Conservation (phyloP, 2,888 invertebrate genomes). For the Andrena camellia region DNA sequence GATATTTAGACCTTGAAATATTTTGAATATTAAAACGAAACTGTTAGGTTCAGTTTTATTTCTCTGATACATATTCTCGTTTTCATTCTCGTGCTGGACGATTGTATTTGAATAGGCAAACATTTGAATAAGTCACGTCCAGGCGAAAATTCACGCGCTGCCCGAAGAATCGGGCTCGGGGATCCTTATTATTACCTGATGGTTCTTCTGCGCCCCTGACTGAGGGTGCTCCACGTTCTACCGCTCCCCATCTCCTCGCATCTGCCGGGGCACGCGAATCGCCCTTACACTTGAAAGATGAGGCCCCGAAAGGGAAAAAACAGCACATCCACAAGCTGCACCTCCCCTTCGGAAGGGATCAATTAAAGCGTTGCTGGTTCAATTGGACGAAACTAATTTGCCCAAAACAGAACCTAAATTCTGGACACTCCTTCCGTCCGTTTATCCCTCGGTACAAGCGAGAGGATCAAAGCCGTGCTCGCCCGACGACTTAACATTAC, state of each 20-base stretch:
- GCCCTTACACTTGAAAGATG: conserved; percentile 57
- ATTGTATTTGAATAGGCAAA: conserved; percentile 40
- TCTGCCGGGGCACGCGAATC: conserved; percentile 80
- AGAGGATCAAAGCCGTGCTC: conserved; percentile 23
- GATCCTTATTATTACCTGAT: conserved; percentile 78
- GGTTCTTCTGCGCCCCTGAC: conserved; percentile 67
- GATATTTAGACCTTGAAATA: no score
- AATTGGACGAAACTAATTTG: conserved; percentile 50
- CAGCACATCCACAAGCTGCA: conserved; percentile 39
- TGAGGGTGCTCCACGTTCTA: conserved; percentile 44
- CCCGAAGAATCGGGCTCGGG: conserved; percentile 62
- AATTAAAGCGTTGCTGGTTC: conserved; percentile 42
- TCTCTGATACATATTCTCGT: no score
- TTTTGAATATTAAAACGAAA: no score
- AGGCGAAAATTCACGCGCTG: conserved; percentile 54
- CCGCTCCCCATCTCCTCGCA: conserved; percentile 68
- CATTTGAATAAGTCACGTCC: conserved; percentile 70
- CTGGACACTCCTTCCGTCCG: not conserved
- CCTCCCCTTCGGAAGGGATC: conserved; percentile 37
- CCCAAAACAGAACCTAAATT: not conserved
- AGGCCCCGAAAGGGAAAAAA: conserved; percentile 55
- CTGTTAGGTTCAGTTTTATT: no score
- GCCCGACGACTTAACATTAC: conserved; percentile 42
- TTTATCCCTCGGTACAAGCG: conserved; percentile 36
- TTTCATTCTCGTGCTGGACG: not conserved